Evolutionary conservation across 1,140 invertebrate species (phyloP).

Genomic region (Pogonomyrmex californicus): DNA sequence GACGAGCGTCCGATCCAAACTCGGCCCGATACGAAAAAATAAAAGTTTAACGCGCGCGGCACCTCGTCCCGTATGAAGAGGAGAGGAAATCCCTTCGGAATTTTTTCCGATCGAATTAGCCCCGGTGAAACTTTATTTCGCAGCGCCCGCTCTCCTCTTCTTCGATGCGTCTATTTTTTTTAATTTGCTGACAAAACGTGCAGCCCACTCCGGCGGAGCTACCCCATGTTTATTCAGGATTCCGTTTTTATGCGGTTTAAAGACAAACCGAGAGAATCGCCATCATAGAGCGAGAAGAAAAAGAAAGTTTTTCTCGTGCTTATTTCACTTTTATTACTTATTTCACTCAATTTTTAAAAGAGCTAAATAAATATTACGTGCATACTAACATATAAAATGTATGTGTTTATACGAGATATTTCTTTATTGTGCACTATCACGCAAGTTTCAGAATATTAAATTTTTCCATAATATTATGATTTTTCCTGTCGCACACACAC

Average conservation of each 20-base stretch:
- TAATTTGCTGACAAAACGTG: constrained; percentile 44
- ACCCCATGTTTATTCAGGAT: constrained; percentile 64
- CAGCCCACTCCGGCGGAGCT: neutral
- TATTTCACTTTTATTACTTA: neutral
- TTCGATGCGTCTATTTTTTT: constrained; percentile 61
- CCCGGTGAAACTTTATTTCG: constrained; percentile 70
- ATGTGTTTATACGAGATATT: neutral
- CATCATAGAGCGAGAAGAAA: neutral
- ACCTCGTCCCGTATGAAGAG: constrained; percentile 5
- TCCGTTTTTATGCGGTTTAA: constrained; percentile 42
- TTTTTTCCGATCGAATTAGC: constrained; percentile 77
- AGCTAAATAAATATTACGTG: neutral
- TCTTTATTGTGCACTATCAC: neutral
- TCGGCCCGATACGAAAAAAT: constrained; percentile 69
- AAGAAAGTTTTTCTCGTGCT: neutral
- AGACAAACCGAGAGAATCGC: constrained; percentile 24
- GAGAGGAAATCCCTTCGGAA: constrained; percentile 57
- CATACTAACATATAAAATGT: neutral
- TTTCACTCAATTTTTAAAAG: neutral
- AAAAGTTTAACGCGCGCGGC: constrained; percentile 72
- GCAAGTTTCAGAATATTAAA: neutral
- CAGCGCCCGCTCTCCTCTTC: constrained; percentile 41
- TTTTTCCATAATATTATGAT: neutral
- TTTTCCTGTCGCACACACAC: constrained; percentile 26
- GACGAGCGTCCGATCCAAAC: constrained; percentile 69